Evolutionary conservation across 2,797 vertebrate species (phyloP).

Genomic region (Lagocephalus sceleratus): DNA sequence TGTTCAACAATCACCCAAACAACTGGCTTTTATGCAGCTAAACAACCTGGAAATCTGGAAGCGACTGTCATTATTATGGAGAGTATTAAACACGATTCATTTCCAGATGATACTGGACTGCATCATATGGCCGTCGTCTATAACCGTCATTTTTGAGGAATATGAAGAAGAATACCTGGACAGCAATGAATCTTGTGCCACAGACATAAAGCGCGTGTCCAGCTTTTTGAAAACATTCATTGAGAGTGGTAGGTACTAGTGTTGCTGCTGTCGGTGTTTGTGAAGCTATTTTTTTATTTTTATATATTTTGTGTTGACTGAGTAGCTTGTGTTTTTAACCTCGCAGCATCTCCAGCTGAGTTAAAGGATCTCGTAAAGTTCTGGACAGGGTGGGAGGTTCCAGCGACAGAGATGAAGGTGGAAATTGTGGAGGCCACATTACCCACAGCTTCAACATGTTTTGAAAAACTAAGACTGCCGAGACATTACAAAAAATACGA

Average conservation of each 20-base stretch:
- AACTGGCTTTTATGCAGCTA: background rate
- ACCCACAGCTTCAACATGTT: slow-evolving; percentile 45
- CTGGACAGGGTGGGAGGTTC: slow-evolving; percentile 54
- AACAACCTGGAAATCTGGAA: background rate
- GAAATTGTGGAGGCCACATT: slow-evolving; percentile 36
- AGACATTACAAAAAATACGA: slow-evolving; percentile 33
- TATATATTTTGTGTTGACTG: background rate
- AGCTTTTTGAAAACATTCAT: slow-evolving; percentile 46
- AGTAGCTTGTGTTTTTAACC: slow-evolving; percentile 1
- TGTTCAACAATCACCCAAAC: background rate
- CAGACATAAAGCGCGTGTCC: slow-evolving; percentile 31
- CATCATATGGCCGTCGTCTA: slow-evolving; percentile 42
- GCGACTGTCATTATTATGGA: background rate
- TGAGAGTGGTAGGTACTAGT: slow-evolving; percentile 31
- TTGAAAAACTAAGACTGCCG: slow-evolving; percentile 52
- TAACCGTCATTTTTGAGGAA: slow-evolving; percentile 38
- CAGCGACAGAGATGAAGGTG: slow-evolving; percentile 45
- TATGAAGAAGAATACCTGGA: background rate
- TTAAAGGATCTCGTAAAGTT: slow-evolving; percentile 51
- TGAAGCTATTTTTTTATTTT: background rate
- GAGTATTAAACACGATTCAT: background rate
- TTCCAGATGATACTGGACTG: slow-evolving; percentile 49
- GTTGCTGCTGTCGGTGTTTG: background rate
- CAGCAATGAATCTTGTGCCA: background rate
- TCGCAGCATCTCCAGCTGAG: slow-evolving; percentile 35